Evolutionary conservation across 2,888 invertebrate species (phyloP).

Genomic region (Sarcophaga rosellei): DNA sequence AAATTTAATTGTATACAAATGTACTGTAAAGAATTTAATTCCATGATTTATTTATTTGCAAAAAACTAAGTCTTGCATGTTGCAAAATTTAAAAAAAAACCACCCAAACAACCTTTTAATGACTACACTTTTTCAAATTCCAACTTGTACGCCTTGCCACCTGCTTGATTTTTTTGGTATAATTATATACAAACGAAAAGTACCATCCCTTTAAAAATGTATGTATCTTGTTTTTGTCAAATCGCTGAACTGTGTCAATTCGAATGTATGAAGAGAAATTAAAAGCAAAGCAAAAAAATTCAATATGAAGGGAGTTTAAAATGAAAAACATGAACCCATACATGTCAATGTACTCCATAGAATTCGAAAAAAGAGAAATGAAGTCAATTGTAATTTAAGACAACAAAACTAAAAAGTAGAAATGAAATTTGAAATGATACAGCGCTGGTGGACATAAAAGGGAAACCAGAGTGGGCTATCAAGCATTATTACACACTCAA

Average conservation of each 20-base stretch:
- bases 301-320: neutral
- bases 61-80: too few relatives aligned
- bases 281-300: constrained; percentile 5
- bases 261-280: neutral
- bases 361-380: constrained; percentile 18
- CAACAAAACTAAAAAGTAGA: neutral
- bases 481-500: too few relatives aligned
- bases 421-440: neutral
- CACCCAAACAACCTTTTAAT: too few relatives aligned
- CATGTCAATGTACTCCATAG: constrained; percentile 48
- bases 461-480: neutral
- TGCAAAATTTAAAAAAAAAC: too few relatives aligned
- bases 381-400: constrained; percentile 43
- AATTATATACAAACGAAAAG: neutral
- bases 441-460: neutral
- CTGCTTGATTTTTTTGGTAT: too few relatives aligned
- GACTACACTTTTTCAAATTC: too few relatives aligned
- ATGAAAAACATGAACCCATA: constrained; percentile 7
- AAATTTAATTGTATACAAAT: too few relatives aligned
- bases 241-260: constrained; percentile 33
- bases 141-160: too few relatives aligned
- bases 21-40: too few relatives aligned
- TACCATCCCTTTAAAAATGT: neutral
- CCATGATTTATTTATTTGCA: too few relatives aligned
- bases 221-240: constrained; percentile 11